phyloP scores from a whole-genome alignment of 2,797 vertebrate genomes.

The Tokudaia muenninki region DNA sequence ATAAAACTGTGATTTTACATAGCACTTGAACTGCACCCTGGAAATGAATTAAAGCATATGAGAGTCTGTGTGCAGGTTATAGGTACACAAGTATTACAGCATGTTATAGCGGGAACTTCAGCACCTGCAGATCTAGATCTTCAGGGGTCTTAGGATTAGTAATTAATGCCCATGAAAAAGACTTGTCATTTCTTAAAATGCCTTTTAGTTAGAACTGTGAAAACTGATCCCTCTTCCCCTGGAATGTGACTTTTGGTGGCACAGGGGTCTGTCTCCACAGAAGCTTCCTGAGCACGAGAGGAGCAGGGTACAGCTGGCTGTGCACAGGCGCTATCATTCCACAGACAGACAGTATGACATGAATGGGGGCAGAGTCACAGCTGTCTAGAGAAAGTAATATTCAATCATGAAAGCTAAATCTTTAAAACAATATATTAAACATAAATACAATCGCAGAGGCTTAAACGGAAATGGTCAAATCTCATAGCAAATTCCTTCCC shows the following conservation, averaged over 20 bases:
- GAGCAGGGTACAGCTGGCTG: conserved; percentile 87
- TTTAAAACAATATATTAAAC: not conserved
- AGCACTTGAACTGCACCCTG: not conserved
- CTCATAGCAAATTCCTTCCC: conserved; percentile 9
- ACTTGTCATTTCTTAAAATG: not conserved
- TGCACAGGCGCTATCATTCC: conserved; percentile 78
- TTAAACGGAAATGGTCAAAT: not conserved
- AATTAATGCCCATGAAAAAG: not conserved
- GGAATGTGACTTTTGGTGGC: conserved; percentile 39
- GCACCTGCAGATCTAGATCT: not conserved
- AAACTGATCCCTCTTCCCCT: conserved; percentile 30
- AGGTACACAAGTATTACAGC: not conserved
- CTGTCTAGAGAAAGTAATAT: conserved; percentile 77
- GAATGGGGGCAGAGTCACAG: conserved; percentile 69
- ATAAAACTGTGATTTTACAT: not conserved
- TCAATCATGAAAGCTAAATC: not conserved
- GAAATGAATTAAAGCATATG: not conserved
- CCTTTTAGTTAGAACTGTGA: not conserved
- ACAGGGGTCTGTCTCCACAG: conserved; percentile 55
- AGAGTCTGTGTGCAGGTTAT: not conserved
- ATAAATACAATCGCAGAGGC: not conserved
- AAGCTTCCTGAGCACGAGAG: conserved; percentile 73
- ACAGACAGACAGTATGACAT: conserved; percentile 80
- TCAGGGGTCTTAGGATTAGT: not conserved
- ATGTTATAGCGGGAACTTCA: not conserved